Percentiles rank a stretch among this genome's conserved stretches.
These are phyloP conservation scores for Solenopsis invicta DNA, from an alignment of 1,140 invertebrate species.

Conservation along the genomic window DNA sequence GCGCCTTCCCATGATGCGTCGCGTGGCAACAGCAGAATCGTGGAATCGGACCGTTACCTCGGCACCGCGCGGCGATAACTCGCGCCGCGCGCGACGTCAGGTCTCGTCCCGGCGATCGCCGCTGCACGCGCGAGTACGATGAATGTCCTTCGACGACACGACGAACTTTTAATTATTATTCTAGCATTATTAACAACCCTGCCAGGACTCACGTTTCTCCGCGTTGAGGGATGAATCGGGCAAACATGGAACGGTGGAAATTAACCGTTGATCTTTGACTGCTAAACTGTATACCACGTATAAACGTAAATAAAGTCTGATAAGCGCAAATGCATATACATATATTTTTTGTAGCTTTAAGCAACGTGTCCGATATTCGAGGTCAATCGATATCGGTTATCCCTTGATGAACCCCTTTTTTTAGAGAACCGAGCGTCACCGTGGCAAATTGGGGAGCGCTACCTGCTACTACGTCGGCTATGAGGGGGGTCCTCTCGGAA, in stretches of 20 bases:
- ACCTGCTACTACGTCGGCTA: no score
- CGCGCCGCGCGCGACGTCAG: neutral
- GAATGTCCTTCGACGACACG: no score
- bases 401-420: no score
- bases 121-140: no score
- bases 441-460: no score
- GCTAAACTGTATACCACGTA: conserved; percentile 64
- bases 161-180: no score
- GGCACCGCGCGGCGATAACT: conserved; percentile 2
- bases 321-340: conserved; percentile 53
- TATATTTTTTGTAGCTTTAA: neutral
- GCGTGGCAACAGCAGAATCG: conserved; percentile 66
- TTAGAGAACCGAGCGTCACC: no score
- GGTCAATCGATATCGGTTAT: no score
- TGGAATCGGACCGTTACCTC: conserved; percentile 71
- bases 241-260: conserved; percentile 80
- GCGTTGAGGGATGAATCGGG: conserved; percentile 73
- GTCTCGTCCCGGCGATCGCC: neutral
- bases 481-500: no score
- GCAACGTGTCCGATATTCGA: no score
- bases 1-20: conserved; percentile 73
- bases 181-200: neutral
- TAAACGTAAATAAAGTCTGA: conserved; percentile 73
- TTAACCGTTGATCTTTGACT: conserved; percentile 80
- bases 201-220: no score